Evolutionary conservation across 2,888 invertebrate genomes (phyloP).

Genomic region (Imbricaverruca yamaguchii): DNA sequence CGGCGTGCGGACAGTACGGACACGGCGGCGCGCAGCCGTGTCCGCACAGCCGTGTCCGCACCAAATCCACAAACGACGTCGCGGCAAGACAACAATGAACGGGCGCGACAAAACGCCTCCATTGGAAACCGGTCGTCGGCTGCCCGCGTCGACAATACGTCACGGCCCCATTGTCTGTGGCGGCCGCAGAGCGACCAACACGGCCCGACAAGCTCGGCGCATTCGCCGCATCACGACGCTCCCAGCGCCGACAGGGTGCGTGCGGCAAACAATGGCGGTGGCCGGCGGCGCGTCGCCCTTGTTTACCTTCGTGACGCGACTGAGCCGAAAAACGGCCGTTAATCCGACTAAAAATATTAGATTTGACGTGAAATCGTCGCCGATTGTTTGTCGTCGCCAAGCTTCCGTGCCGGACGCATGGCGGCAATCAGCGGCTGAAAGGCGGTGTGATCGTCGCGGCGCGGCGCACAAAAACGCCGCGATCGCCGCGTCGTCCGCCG

Average conservation of each 20-base stretch:
- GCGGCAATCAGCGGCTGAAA: constrained; percentile 10
- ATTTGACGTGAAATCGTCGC: constrained; percentile 18
- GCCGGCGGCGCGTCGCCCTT: neutral
- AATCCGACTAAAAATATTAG: constrained; percentile 10
- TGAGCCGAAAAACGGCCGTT: neutral
- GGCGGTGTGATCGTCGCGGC: constrained; percentile 6
- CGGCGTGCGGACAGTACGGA: too few relatives aligned
- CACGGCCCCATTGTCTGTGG: neutral
- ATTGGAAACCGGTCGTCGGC: neutral
- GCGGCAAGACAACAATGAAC: neutral
- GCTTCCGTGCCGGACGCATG: neutral
- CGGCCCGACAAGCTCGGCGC: neutral
- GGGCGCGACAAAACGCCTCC: neutral
- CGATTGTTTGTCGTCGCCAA: neutral
- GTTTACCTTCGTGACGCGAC: neutral
- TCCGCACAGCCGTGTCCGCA: too few relatives aligned
- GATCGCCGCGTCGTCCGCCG: neutral
- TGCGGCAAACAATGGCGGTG: neutral
- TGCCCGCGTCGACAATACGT: neutral
- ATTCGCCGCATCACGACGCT: neutral
- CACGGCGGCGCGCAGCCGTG: too few relatives aligned
- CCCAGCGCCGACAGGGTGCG: neutral
- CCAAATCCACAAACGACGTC: neutral
- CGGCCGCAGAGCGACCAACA: neutral
- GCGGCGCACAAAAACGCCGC: constrained; percentile 3